Evolutionary conservation across 1,140 invertebrate species (phyloP), one percentile per base, ranked within the genome.

Genomic region (Drosophila navojoa): DNA sequence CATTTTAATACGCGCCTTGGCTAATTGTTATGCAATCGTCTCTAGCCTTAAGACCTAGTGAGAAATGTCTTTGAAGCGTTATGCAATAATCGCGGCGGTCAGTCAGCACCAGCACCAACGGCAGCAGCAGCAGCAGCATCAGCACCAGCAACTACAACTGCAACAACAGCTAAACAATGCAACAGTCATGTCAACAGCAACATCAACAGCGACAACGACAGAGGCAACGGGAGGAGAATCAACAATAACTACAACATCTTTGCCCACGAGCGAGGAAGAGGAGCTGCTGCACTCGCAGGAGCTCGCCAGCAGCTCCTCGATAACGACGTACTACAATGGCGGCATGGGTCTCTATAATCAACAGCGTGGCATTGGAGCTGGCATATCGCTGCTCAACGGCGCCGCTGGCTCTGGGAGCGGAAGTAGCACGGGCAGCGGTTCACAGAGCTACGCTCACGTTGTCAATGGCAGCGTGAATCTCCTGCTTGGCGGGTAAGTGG

Each of bases 381-480:
- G 61, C 27, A 76, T 63, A 47, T 68, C 73, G n/a, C 50, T 70
- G 19, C 50, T 63, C 1, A 79, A 73, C 59, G 75, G 79, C 44
- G 73, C 42, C 16, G 38, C 67, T 15, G 75, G 87, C 59, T 70
- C 85, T 42, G 60, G 70, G 50, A 75, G 52, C n/a, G 66, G 61
- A 63, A 10, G 29, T 55, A n/a, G 57, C 50, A 78, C 80, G 53
- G 72, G 61, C 57, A 66, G 54, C n/a, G n/a, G 77, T 52, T 61
- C 66, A 19, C 77, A 86, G 64, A 92, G 90, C 67, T 92, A 91
- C 79, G 70, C 82, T 49, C 82, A 91, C 73, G 76, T 84, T 62
- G 90, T 94, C 68, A 94, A 94, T 91, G 94, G 94, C 73, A 94
- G 94, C 73, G 94, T 95, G 67, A 95, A 95, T 86, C 93, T 95